Percentiles rank a stretch among this genome's conserved stretches.
Conservation (phyloP, 2,797 vertebrate species). For the Periophthalmus magnuspinnatus region DNA sequence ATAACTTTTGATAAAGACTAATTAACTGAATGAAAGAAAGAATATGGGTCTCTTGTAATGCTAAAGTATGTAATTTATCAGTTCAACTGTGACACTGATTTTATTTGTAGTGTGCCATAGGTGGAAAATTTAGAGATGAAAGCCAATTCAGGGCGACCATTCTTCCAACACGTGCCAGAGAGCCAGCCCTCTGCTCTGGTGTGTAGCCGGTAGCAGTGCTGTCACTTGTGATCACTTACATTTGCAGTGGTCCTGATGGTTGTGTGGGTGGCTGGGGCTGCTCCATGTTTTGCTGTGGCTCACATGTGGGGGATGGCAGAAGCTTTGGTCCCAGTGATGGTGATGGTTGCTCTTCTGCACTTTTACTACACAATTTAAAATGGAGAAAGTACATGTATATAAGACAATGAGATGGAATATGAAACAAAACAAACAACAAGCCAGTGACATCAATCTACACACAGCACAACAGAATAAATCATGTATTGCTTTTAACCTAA, state of each 20-base stretch:
- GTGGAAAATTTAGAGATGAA: not conserved
- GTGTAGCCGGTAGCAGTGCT: constrained; percentile 62
- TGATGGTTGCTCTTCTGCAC: constrained; percentile 89
- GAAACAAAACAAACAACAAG: not conserved
- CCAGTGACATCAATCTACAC: too few relatives aligned
- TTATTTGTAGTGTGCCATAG: not conserved
- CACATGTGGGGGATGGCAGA: constrained; percentile 85
- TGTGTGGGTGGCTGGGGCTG: constrained; percentile 81
- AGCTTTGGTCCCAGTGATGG: constrained; percentile 90
- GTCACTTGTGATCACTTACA: constrained; percentile 80
- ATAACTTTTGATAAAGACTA: too few relatives aligned
- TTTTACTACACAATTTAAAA: constrained; percentile 80
- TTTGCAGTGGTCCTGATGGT: constrained; percentile 89
- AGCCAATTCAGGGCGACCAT: constrained; percentile 7
- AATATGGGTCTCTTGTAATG: not conserved
- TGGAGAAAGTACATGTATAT: constrained; percentile 32
- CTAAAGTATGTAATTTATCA: not conserved
- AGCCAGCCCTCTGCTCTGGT: constrained; percentile 46
- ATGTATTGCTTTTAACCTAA: not conserved
- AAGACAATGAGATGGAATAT: constrained; percentile 6
- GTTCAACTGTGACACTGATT: not conserved
- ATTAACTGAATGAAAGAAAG: too few relatives aligned
- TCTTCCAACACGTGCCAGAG: constrained; percentile 44
- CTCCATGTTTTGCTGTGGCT: constrained; percentile 90
- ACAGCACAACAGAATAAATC: too few relatives aligned